Percentiles rank a stretch among this genome's conserved stretches.
Evolutionary conservation across 2,797 vertebrate genomes (phyloP).

Genomic region (Rachycentron canadum): DNA sequence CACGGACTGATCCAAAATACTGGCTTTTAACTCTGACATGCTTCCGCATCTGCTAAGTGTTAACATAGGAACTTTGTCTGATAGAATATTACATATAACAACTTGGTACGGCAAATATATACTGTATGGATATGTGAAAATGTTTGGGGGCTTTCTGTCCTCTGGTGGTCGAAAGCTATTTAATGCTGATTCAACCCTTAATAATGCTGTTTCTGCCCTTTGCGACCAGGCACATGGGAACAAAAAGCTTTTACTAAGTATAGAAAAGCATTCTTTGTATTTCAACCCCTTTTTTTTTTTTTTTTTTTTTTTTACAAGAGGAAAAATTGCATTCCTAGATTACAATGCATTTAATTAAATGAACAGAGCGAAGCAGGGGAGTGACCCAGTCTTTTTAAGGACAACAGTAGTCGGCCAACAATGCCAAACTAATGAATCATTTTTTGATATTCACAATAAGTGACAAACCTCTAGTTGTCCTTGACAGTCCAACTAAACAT

Average conservation of each 20-base stretch:
- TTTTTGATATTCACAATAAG: constrained; percentile 5
- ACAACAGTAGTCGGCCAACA: neutral
- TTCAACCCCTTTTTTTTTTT: neutral
- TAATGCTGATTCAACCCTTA: neutral
- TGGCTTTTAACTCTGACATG: neutral
- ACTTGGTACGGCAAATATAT: neutral
- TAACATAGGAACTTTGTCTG: neutral
- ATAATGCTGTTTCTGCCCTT: neutral
- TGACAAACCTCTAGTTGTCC: neutral
- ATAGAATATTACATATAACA: neutral
- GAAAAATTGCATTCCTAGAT: neutral
- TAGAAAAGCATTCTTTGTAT: neutral
- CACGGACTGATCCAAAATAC: no score
- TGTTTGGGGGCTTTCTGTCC: neutral
- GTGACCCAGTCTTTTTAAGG: neutral
- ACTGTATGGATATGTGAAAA: neutral
- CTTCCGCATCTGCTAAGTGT: neutral
- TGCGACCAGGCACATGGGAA: neutral
- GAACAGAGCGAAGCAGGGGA: neutral
- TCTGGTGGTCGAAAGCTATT: neutral
- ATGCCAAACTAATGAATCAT: neutral
- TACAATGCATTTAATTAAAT: neutral
- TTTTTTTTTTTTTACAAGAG: neutral
- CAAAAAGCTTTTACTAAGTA: neutral
- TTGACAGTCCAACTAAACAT: constrained; percentile 3